Percentiles rank a stretch among this genome's conserved stretches.
These are phyloP conservation scores for Discoglossus pictus DNA, from an alignment of 2,797 vertebrate genomes.

Conservation along the genomic window DNA sequence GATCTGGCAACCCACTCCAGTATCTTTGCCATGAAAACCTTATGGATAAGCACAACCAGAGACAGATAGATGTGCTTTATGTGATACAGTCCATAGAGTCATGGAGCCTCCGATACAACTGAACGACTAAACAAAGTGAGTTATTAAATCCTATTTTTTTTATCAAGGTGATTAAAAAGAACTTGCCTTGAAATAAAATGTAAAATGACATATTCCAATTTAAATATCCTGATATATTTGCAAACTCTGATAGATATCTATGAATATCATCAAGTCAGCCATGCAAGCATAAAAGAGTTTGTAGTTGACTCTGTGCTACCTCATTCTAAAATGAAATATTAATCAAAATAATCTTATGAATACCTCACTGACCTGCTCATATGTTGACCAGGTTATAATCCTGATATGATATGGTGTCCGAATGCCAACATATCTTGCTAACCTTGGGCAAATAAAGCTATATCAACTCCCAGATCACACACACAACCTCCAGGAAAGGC, in stretches of 20 bases:
- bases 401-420: conserved; percentile 4
- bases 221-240: no score
- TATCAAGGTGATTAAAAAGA: no score
- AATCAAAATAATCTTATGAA: conserved; percentile 31
- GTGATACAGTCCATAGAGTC: no score
- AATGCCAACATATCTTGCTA: background rate
- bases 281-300: conserved; percentile 22
- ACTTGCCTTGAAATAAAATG: no score
- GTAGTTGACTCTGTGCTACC: background rate
- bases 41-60: no score
- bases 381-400: background rate
- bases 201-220: no score
- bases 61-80: no score
- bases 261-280: background rate
- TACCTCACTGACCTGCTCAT: conserved; percentile 4
- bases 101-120: no score
- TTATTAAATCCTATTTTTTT: no score
- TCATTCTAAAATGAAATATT: conserved; percentile 39
- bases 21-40: no score
- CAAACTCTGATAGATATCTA: conserved; percentile 4
- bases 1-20: no score
- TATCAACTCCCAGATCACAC: background rate
- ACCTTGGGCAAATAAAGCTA: conserved; percentile 13
- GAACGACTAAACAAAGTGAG: no score
- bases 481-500: background rate